Conservation (phyloP, 2,797 vertebrate species). For the Arremon brunneinucha region DNA sequence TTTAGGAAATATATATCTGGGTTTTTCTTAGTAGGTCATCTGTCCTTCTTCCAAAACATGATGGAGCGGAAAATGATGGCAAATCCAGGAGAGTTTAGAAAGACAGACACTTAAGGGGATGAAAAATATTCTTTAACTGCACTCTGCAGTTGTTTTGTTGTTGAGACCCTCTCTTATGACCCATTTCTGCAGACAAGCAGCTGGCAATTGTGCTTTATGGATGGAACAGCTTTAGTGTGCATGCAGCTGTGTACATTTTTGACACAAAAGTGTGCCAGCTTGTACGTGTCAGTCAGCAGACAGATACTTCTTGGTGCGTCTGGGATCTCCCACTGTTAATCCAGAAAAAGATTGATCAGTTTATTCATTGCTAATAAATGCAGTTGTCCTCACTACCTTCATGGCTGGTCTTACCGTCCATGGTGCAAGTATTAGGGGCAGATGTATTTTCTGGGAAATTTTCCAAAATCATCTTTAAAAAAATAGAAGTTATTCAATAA, state of each 20-base stretch:
- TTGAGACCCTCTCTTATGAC: background rate
- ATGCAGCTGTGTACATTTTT: slow-evolving; percentile 1
- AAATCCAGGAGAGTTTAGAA: background rate
- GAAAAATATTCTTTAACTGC: background rate
- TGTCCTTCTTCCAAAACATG: background rate
- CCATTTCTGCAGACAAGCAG: background rate
- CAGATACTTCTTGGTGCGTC: slow-evolving; percentile 36
- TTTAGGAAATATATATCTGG: background rate
- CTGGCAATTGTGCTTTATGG: background rate
- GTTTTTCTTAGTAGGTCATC: background rate
- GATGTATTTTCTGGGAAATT: slow-evolving; percentile 68
- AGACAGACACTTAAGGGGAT: background rate
- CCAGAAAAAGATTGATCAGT: slow-evolving; percentile 56
- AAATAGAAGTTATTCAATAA: slow-evolving; percentile 41
- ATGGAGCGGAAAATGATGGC: background rate
- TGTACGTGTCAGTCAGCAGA: slow-evolving; percentile 36
- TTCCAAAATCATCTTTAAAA: slow-evolving; percentile 63
- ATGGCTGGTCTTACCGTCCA: background rate
- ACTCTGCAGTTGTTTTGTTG: background rate
- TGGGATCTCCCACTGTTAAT: slow-evolving; percentile 53
- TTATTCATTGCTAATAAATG: slow-evolving; percentile 63
- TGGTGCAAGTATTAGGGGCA: slow-evolving; percentile 61
- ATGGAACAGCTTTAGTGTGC: background rate
- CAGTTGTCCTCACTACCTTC: slow-evolving; percentile 38
- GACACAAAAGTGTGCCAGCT: background rate